These are phyloP conservation scores for Anguilla japonica DNA, from an alignment of 2,113 vertebrate genomes.

Conservation along the genomic window DNA sequence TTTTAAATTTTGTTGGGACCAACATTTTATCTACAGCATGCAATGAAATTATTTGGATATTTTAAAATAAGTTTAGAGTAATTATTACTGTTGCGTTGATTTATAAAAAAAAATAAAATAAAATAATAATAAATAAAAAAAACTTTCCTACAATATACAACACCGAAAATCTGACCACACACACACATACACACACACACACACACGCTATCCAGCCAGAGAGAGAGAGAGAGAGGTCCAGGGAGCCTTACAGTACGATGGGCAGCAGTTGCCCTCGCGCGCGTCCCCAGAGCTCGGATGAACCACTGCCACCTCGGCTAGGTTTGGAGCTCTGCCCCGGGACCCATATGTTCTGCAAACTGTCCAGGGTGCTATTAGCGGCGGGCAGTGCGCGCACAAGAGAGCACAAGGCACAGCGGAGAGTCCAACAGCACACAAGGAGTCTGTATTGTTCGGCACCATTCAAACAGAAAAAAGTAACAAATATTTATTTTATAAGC, in stretches of 20 bases:
- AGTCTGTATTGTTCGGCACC: not conserved
- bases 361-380: constrained; percentile 54
- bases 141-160: no score
- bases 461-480: not conserved
- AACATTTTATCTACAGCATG: no score
- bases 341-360: constrained; percentile 68
- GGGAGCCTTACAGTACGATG: constrained; percentile 39
- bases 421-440: constrained; percentile 32
- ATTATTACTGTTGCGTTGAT: no score
- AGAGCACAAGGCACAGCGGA: constrained; percentile 21
- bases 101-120: no score
- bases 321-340: constrained; percentile 63
- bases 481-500: not conserved
- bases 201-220: not conserved
- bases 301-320: constrained; percentile 57
- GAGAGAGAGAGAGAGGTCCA: constrained; percentile 1
- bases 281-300: constrained; percentile 37
- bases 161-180: not conserved
- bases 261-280: constrained; percentile 40
- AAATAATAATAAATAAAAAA: no score
- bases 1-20: no score
- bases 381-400: not conserved
- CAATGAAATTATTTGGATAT: no score
- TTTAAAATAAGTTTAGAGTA: no score
- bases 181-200: constrained; percentile 34